phyloP scores from a whole-genome alignment of 1,140 invertebrate genomes.

The Drosophila triauraria region DNA sequence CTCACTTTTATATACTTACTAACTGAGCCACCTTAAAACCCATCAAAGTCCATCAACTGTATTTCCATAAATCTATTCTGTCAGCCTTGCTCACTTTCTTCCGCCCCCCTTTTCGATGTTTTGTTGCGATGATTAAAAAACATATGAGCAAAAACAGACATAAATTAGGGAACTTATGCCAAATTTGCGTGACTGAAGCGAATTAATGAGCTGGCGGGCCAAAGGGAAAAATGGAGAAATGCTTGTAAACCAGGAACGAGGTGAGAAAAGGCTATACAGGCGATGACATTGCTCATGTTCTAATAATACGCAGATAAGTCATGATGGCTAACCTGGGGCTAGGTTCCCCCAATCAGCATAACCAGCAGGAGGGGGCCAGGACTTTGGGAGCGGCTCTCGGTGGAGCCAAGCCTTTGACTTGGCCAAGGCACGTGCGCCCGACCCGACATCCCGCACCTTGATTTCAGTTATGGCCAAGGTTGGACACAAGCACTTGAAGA shows the following conservation, averaged over 20 bases:
- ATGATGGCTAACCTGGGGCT: slow-evolving; percentile 13
- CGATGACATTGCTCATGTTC: slow-evolving; percentile 68
- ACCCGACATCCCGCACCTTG: slow-evolving; percentile 43
- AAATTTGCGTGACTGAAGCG: slow-evolving; percentile 49
- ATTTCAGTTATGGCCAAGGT: slow-evolving; percentile 42
- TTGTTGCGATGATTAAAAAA: slow-evolving; percentile 51
- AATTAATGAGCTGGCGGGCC: slow-evolving; percentile 42
- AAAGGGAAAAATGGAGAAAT: slow-evolving; percentile 13
- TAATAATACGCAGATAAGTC: slow-evolving; percentile 63
- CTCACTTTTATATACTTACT: no score
- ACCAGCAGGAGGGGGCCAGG: slow-evolving; percentile 40
- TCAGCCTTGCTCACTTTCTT: not conserved
- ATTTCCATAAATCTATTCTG: slow-evolving; percentile 14
- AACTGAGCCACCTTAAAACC: slow-evolving; percentile 18
- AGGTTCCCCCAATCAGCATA: slow-evolving; percentile 31
- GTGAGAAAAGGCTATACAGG: slow-evolving; percentile 44
- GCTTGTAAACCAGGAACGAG: slow-evolving; percentile 27
- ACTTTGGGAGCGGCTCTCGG: slow-evolving; percentile 56
- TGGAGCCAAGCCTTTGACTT: slow-evolving; percentile 67
- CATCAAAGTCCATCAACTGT: slow-evolving; percentile 6
- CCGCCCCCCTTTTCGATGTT: not conserved
- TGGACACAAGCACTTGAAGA: slow-evolving; percentile 20
- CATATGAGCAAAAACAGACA: slow-evolving; percentile 49
- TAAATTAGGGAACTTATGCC: slow-evolving; percentile 72
- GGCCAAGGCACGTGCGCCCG: slow-evolving; percentile 51